Evolutionary conservation across 2,797 vertebrate species (phyloP), one percentile per base, ranked within the genome.

Genomic region (Malacoctenus gilli): DNA sequence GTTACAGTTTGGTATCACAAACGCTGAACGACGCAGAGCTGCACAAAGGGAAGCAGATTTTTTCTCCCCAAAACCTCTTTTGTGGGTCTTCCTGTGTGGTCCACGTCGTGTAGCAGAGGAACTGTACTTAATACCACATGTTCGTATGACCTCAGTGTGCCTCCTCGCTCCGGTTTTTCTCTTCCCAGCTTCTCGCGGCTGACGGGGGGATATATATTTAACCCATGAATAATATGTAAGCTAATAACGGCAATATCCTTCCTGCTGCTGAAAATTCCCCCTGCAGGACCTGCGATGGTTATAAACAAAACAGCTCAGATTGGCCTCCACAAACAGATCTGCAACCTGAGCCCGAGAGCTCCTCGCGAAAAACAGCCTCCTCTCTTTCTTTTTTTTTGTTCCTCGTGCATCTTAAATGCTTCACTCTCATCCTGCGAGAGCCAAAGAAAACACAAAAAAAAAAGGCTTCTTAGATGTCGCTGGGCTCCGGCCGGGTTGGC

Each of bases 291-390:
- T 74, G 58, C 18, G 20, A 52, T 67, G 59, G 68, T 80, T 75
- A 74, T 70, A 81, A 82, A 84, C 87, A 86, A 61, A 22, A 20
- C 44, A 22, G 53, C 56, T 82, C 67, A 81, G 63, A 44, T 53
- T 40, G 46, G 68, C 62, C 76, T 63, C 52, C 60, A 72, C 76
- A 85, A 80, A 86, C 77, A 76, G 56, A 80, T 70, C 66, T 72
- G 84, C 57, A 85, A 84, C 80, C 51, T 77, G 80, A 90, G 77
- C 72, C 70, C 39, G 18, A 61, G 71, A 43, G 48, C 41, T 74
- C 71, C 73, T 72, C 67, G 78, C 7, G 0, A 84, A 83, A 10
- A 8, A 36, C 14, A 36, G n/a, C 14, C 5, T 57, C 48, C n/a
- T n/a, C n/a, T n/a, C n/a, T n/a, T n/a, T n/a, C n/a, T n/a, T n/a